A percentile compares a stretch with the other conserved stretches of the same genome.
Evolutionary conservation across 2,113 vertebrate genomes (phyloP).

Genomic region (Pluvianellus socialis): DNA sequence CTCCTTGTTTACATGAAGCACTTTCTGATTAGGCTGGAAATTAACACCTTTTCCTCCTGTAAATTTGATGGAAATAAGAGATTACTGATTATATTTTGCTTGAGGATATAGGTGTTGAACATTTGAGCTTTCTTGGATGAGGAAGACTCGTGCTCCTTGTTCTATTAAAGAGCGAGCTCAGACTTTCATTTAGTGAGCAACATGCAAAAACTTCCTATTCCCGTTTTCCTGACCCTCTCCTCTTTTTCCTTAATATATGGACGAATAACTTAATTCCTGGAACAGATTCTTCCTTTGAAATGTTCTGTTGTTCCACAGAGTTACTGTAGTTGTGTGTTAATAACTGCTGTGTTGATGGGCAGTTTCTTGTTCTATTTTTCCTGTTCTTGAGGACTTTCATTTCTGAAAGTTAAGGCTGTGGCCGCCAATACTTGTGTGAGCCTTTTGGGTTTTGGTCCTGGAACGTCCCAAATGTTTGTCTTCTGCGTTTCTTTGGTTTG

Average conservation of each 20-base stretch:
- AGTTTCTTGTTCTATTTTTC: conserved; percentile 41
- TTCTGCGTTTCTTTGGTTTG: not conserved
- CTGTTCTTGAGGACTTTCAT: conserved; percentile 37
- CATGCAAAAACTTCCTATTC: conserved; percentile 19
- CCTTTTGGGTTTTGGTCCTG: conserved; percentile 17
- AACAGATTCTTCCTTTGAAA: conserved; percentile 24
- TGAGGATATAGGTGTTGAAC: not conserved
- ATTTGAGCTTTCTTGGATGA: not conserved
- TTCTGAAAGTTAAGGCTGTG: conserved; percentile 36
- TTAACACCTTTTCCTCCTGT: not conserved
- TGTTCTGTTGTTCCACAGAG: conserved; percentile 23
- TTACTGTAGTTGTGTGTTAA: conserved; percentile 23
- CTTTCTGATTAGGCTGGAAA: conserved; percentile 51
- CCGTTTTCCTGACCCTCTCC: not conserved
- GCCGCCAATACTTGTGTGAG: conserved; percentile 27
- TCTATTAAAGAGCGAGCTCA: conserved; percentile 16
- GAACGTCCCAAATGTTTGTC: not conserved
- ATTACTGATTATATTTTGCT: not conserved
- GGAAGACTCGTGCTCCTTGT: conserved; percentile 14
- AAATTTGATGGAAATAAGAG: conserved; percentile 25
- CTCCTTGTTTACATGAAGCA: conserved; percentile 57
- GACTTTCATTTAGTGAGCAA: conserved; percentile 6
- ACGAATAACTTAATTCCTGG: conserved; percentile 40
- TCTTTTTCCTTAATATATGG: conserved; percentile 9
- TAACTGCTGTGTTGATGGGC: conserved; percentile 40